Base-by-base conservation (phyloP, 2,797 vertebrate genomes). In the Lepus oiostolus region DNA sequence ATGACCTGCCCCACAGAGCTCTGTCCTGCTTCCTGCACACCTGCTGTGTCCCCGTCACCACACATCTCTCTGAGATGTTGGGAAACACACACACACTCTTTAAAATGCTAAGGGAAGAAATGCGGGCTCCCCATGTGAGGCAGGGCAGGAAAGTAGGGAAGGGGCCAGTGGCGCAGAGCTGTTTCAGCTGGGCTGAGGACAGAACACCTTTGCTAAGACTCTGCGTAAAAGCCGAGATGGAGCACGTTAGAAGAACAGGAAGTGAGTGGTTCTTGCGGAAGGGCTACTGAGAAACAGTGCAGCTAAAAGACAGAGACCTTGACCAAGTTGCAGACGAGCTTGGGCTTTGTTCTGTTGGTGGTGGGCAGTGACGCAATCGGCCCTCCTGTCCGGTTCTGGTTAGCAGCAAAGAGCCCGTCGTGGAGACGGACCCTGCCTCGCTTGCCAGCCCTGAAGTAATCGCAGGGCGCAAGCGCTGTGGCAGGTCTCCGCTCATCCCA, bases 221-320 rank as follows among this genome's bases (percentile, higher is more conserved):
- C 9, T 63, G 77, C n/a, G 12, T 10, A 70, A 52, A 79, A 76
- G 22, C 54, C 11, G 58, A 79, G 60, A 50, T 6, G 52, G 17
- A 76, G 8, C 47, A 35, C 65, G 82, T 79, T 79, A 58, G 58
- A 71, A 50, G 21, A 87, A 86, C 32, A 95, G 77, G 74, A 87
- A 91, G 38, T 47, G 7, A 88, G 22, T 86, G 52, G 75, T 70
- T 82, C 13, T 8, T 42, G 0, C 67, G 42, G 11, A 71, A 42
- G 30, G 17, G 24, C 35, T 65, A 14, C 30, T 92, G 75, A 90
- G 54, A 80, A 84, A 42, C 68, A 42, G 21, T 42, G 80, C 52
- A 76, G 85, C 63, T 95, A 88, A 94, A 85, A 72, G 75, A 38
- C 26, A 96, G 67, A 63, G 60, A 21, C 85, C 76, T 65, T 76